Base-by-base conservation (phyloP, 2,113 vertebrate species). In the Tricholaema leucomelas region DNA sequence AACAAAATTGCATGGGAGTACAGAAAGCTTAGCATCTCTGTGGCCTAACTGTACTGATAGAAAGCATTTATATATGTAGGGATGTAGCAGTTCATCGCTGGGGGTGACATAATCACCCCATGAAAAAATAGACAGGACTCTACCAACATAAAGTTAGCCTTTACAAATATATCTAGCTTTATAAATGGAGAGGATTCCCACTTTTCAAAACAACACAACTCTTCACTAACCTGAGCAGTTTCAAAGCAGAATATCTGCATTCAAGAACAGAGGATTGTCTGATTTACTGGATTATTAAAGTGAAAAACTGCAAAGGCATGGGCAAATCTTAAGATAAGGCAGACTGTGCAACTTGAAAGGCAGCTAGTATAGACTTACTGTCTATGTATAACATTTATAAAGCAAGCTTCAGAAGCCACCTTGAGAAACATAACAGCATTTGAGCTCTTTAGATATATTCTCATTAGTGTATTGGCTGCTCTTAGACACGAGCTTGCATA, bases 171-270 rank as follows among this genome's bases (percentile, higher is more conserved):
- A 48, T 48, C 78, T 85, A 59, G 4, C 2, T 54, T 86, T 71
- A 56, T 40, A 24, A 76, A 55, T 3, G 2, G 27, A 44, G 25
- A 59, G 1, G 0, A n/a, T 82, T 63, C 10, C 6, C 1, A 1
- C 5, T 1, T 58, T 11, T 24, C 31, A 78, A 82, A 55, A 3
- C 5, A 38, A 46, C 70, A 35, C 15, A n/a, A 35, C 9, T 10
- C 6, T 36, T 79, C 27, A 6, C 27, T 61, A 33, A 2, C 18
- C 46, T 83, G 5, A 23, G 12, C 28, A 71, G 24, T 56, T 76
- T 66, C 63, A 70, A 70, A 82, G 11, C 21, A 63, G 40, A 72
- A 31, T 76, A 60, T 56, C 63, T 85, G 11, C 25, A 59, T 60
- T 15, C 12, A 70, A 17, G 6, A 27, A 50, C 33, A 61, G 35